phyloP scores from a whole-genome alignment of 2,888 invertebrate species.

The Leptopilina myrica region DNA sequence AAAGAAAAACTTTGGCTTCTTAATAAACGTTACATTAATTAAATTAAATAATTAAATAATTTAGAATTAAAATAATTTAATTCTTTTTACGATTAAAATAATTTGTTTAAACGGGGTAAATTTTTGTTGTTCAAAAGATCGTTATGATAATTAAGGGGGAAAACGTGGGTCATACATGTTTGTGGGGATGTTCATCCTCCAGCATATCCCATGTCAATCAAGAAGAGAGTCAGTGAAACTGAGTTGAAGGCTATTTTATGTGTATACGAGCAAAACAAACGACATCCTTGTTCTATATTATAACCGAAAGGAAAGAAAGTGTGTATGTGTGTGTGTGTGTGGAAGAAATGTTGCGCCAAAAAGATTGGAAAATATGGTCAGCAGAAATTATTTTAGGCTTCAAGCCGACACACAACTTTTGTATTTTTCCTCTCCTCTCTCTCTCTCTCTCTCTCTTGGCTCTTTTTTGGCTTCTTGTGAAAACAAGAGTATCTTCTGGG shows the following conservation, averaged over 20 bases:
- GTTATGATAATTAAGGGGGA: neutral
- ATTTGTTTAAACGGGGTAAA: slow-evolving; percentile 11
- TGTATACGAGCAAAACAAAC: slow-evolving; percentile 60
- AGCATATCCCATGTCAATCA: slow-evolving; percentile 68
- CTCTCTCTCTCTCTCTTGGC: neutral
- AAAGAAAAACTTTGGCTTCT: too few species aligned
- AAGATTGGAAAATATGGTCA: slow-evolving; percentile 53
- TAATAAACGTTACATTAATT: too few species aligned
- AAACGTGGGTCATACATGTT: neutral
- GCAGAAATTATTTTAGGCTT: slow-evolving; percentile 51
- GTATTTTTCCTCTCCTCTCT: slow-evolving; percentile 18
- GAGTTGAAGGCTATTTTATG: slow-evolving; percentile 42
- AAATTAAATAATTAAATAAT: too few species aligned
- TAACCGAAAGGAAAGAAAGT: slow-evolving; percentile 43
- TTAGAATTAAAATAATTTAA: neutral
- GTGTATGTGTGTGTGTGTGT: neutral
- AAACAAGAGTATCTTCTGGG: slow-evolving; percentile 21
- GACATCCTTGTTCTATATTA: slow-evolving; percentile 49
- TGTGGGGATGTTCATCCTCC: slow-evolving; percentile 25
- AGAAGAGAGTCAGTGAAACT: slow-evolving; percentile 44
- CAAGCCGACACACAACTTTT: slow-evolving; percentile 24
- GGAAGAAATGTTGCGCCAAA: slow-evolving; percentile 27
- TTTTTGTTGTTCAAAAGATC: slow-evolving; percentile 31
- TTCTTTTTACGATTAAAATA: neutral
- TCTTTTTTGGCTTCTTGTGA: slow-evolving; percentile 36